These are phyloP conservation scores for Patiria pectinifera DNA, from an alignment of 53 echinoderm and acorn worm species.

Conservation along the genomic window DNA sequence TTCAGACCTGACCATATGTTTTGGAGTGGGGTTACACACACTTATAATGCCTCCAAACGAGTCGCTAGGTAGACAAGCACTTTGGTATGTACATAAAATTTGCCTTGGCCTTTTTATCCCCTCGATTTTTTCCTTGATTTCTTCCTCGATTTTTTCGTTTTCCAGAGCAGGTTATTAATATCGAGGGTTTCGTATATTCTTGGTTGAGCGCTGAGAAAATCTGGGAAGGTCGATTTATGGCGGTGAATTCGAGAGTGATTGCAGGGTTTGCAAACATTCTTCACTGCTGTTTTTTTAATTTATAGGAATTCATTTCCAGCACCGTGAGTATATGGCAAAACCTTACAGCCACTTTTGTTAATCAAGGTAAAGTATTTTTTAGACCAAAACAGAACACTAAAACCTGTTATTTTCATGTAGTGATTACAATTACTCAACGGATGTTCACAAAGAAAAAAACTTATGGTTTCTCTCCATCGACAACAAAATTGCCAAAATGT, in stretches of 20 bases:
- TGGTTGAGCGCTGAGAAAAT: constrained; percentile 4
- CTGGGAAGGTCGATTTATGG: constrained; percentile 3
- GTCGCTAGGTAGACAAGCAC: constrained; percentile 42
- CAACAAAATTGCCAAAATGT: not conserved
- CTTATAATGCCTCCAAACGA: not conserved
- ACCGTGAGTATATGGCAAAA: not conserved
- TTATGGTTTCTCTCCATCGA: not conserved
- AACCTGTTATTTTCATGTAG: not conserved
- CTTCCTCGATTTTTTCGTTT: not conserved
- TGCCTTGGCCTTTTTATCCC: not conserved
- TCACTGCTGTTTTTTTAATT: not conserved
- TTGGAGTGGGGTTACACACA: constrained; percentile 38
- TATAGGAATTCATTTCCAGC: not conserved
- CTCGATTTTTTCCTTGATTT: not conserved
- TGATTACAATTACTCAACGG: not conserved
- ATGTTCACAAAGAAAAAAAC: not conserved
- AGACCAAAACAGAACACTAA: not conserved
- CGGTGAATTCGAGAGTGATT: constrained; percentile 26
- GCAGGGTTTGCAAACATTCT: constrained; percentile 38
- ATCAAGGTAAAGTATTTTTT: not conserved
- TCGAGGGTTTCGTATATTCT: not conserved
- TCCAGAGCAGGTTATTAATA: constrained; percentile 25
- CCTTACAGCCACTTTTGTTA: not conserved
- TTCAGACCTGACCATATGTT: constrained; percentile 45
- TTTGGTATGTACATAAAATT: constrained; percentile 35